These are phyloP conservation scores for Gephyroberyx darwinii DNA, from an alignment of 2,797 vertebrate genomes.

Conservation along the genomic window DNA sequence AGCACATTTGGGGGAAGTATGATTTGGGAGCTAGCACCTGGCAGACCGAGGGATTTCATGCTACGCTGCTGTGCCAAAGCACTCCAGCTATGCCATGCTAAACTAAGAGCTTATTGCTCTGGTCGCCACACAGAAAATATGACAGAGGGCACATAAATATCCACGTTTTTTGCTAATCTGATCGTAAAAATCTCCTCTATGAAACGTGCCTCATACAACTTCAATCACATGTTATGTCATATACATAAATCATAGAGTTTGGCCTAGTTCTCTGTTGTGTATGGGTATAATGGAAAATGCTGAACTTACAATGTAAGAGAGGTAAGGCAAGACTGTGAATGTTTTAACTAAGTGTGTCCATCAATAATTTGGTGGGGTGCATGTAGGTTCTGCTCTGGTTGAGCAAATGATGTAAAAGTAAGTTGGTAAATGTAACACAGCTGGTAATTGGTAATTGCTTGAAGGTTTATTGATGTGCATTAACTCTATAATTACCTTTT, in stretches of 20 bases:
- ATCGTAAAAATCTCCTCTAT: constrained; percentile 31
- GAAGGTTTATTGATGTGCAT: constrained; percentile 68
- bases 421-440: constrained; percentile 37
- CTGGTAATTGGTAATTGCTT: constrained; percentile 41
- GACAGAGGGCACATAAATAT: constrained; percentile 62
- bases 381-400: constrained; percentile 39
- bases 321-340: not conserved
- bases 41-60: constrained; percentile 68
- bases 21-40: constrained; percentile 78
- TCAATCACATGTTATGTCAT: constrained; percentile 3
- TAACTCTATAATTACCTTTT: constrained; percentile 73
- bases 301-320: not conserved
- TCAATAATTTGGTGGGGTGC: not conserved
- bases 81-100: constrained; percentile 67
- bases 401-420: constrained; percentile 64
- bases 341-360: constrained; percentile 11
- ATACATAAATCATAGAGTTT: constrained; percentile 16
- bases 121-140: constrained; percentile 59
- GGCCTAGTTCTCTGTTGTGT: constrained; percentile 21
- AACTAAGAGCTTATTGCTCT: constrained; percentile 63
- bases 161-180: constrained; percentile 23
- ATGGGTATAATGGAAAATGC: constrained; percentile 1
- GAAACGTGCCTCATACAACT: constrained; percentile 11
- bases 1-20: constrained; percentile 66
- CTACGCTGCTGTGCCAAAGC: constrained; percentile 62